These are phyloP conservation scores for Paramisgurnus dabryanus DNA, from an alignment of 2,113 vertebrate species.

Conservation along the genomic window DNA sequence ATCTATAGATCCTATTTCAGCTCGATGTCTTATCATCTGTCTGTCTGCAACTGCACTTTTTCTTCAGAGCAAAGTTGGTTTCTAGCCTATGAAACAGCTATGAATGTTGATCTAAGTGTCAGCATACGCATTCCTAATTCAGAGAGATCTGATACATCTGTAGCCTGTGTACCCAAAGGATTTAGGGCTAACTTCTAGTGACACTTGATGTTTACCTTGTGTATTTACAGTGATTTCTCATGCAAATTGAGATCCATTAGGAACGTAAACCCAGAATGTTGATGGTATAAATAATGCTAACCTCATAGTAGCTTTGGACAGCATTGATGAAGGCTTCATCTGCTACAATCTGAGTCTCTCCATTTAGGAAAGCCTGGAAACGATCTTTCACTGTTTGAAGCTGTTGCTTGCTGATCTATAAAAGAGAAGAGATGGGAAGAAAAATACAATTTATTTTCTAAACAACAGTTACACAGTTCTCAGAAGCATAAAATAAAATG, in stretches of 20 bases:
- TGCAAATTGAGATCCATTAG: background rate
- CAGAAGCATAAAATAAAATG: background rate
- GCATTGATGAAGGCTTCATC: slow-evolving; percentile 99
- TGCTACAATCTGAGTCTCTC: slow-evolving; percentile 97
- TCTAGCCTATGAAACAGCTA: background rate
- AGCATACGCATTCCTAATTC: background rate
- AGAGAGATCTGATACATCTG: no score
- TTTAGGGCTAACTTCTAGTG: background rate
- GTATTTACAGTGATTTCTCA: background rate
- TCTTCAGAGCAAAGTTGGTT: background rate
- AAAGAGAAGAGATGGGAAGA: slow-evolving; percentile 24
- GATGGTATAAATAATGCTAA: slow-evolving; percentile 62
- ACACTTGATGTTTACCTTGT: background rate
- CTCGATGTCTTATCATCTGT: background rate
- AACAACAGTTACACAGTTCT: background rate
- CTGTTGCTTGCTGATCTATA: slow-evolving; percentile 96
- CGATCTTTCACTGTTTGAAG: slow-evolving; percentile 95
- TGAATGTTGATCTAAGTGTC: background rate
- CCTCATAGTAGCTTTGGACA: slow-evolving; percentile 98
- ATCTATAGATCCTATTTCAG: background rate
- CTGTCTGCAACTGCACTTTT: background rate
- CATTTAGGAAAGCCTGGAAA: slow-evolving; percentile 94
- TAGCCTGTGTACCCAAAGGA: no score
- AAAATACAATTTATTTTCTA: no score
- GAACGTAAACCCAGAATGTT: background rate